Evolutionary conservation across 2,797 vertebrate genomes (phyloP).

Genomic region (Gymnoscopelus braueri): DNA sequence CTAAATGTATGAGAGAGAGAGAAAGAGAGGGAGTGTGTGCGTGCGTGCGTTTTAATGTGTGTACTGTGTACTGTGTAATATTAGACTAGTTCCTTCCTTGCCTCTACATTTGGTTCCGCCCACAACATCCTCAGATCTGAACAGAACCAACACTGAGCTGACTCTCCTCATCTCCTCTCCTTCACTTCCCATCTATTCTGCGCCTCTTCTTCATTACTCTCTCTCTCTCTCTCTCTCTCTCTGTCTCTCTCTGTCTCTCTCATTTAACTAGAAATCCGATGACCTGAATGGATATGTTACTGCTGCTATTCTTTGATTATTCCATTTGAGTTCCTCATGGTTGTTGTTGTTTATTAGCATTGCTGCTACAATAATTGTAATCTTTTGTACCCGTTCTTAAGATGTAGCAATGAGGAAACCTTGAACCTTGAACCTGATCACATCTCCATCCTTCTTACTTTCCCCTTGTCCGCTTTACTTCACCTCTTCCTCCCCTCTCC

Average conservation of each 20-base stretch:
- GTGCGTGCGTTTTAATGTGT: background rate
- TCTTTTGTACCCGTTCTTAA: no score
- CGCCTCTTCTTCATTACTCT: background rate
- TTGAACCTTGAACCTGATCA: no score
- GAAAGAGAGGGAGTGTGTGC: constrained; percentile 13
- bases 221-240: background rate
- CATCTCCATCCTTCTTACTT: background rate
- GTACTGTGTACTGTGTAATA: constrained; percentile 39
- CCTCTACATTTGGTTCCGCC: constrained; percentile 57
- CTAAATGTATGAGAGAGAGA: no score
- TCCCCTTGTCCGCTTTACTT: constrained; percentile 24
- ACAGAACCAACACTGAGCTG: background rate
- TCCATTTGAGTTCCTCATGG: no score
- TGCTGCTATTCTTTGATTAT: constrained; percentile 51
- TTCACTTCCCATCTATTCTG: background rate
- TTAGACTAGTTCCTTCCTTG: constrained; percentile 63
- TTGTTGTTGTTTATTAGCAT: no score
- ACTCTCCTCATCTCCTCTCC: background rate
- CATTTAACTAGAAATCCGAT: constrained; percentile 76
- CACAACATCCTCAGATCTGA: constrained; percentile 49
- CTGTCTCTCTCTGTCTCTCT: constrained; percentile 52
- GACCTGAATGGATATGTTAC: constrained; percentile 76
- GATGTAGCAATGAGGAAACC: no score
- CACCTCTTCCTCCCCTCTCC: constrained; percentile 66
- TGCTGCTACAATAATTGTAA: no score